Percentiles rank a stretch among this genome's conserved stretches.
phyloP scores from a whole-genome alignment of 2,113 vertebrate species.

The Phylloscopus whistleri region DNA sequence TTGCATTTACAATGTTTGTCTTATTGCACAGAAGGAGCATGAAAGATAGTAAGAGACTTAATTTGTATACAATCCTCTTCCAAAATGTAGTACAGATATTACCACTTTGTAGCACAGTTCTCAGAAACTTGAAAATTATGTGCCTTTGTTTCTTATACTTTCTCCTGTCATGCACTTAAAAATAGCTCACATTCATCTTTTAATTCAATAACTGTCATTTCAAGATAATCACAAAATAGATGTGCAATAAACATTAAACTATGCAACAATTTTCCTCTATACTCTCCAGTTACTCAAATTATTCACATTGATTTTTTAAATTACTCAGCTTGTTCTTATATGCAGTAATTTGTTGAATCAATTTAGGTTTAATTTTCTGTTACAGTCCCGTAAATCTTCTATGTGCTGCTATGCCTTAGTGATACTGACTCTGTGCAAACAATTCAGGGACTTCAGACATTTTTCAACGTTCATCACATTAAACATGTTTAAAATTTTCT shows the following conservation, averaged over 20 bases:
- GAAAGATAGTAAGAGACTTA: neutral
- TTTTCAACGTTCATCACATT: conserved; percentile 19
- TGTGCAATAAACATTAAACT: conserved; percentile 44
- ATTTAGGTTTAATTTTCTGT: conserved; percentile 59
- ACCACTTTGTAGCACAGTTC: neutral
- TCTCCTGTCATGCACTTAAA: neutral
- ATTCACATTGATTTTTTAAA: conserved; percentile 57
- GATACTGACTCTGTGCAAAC: conserved; percentile 30
- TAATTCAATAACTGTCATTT: neutral
- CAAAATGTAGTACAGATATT: neutral
- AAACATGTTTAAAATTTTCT: neutral
- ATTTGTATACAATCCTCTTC: neutral
- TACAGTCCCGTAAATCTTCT: conserved; percentile 27
- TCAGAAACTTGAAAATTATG: neutral
- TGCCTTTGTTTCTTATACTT: neutral
- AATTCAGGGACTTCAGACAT: neutral
- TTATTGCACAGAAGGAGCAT: neutral
- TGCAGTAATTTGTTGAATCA: conserved; percentile 57
- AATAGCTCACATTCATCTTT: neutral
- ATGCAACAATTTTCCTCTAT: neutral
- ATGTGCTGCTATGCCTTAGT: neutral
- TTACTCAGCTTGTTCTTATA: conserved; percentile 55
- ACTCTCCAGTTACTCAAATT: conserved; percentile 28
- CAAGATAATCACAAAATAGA: conserved; percentile 19
- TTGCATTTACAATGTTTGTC: neutral